These are phyloP conservation scores for Arrhamphus sclerolepis DNA, from an alignment of 2,797 vertebrate species.

Conservation along the genomic window DNA sequence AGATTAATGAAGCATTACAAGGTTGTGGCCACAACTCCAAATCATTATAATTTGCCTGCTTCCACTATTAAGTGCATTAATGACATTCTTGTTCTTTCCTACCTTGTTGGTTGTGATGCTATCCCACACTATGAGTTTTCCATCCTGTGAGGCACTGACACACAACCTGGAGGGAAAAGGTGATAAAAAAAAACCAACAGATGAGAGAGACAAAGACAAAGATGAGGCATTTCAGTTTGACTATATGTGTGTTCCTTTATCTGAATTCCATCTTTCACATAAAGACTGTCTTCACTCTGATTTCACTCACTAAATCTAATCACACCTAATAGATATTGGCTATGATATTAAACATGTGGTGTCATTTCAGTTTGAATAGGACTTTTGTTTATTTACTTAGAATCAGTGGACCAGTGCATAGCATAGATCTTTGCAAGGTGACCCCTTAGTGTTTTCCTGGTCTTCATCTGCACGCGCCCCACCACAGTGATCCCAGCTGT, in stretches of 20 bases:
- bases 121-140: conserved; percentile 98
- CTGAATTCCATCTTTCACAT: conserved; percentile 7
- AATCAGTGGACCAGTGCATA: conserved; percentile 95
- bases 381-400: conserved; percentile 81
- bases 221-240: not conserved
- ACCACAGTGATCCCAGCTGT: conserved; percentile 81
- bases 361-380: conserved; percentile 2
- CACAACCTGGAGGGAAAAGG: conserved; percentile 80
- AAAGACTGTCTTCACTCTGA: not conserved
- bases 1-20: not conserved
- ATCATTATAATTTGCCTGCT: not conserved
- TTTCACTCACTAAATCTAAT: not conserved
- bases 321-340: not conserved
- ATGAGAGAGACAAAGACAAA: accelerated
- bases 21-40: no score
- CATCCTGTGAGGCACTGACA: conserved; percentile 97
- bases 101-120: conserved; percentile 97
- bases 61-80: not conserved
- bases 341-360: conserved; percentile 5
- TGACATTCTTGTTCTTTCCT: conserved; percentile 28
- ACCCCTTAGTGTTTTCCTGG: conserved; percentile 92
- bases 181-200: not conserved
- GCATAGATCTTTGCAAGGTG: conserved; percentile 98
- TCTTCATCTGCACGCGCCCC: conserved; percentile 91
- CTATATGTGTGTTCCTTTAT: not conserved